Evolutionary conservation across 2,888 invertebrate species (phyloP).

Genomic region (Malthinus flaveolus): DNA sequence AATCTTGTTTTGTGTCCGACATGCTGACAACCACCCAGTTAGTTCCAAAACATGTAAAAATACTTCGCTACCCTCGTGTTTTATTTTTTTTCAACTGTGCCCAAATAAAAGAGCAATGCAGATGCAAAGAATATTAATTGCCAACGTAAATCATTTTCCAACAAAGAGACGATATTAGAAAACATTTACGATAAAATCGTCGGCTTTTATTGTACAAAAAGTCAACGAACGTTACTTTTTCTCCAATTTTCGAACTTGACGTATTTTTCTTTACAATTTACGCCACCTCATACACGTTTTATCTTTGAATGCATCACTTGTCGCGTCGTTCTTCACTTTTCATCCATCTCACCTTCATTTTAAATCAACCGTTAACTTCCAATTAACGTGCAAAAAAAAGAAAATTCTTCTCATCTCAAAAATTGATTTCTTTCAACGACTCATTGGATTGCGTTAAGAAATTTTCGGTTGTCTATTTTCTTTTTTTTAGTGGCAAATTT

Average conservation of each 20-base stretch:
- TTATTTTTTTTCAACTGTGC: background rate
- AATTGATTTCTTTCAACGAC: too few relatives aligned
- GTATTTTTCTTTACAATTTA: background rate
- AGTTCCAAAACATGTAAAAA: slow-evolving; percentile 20
- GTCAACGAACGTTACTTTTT: background rate
- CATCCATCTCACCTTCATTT: slow-evolving; percentile 2
- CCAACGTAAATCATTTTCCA: too few relatives aligned
- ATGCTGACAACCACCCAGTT: slow-evolving; percentile 18
- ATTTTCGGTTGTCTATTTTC: too few relatives aligned
- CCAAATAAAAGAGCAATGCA: background rate
- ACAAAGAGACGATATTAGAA: too few relatives aligned
- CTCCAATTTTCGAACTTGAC: background rate
- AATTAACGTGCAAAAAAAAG: too few relatives aligned
- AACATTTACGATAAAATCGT: too few relatives aligned
- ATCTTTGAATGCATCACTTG: slow-evolving; percentile 3
- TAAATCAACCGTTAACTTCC: background rate
- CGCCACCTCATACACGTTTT: slow-evolving; percentile 1
- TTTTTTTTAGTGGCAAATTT: too few relatives aligned
- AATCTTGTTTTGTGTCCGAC: slow-evolving; percentile 24
- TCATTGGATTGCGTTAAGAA: too few relatives aligned
- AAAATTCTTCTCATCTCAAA: too few relatives aligned
- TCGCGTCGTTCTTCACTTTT: slow-evolving; percentile 1
- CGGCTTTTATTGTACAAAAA: background rate
- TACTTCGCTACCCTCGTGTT: slow-evolving; percentile 3
- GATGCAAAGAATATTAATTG: too few relatives aligned